phyloP scores from a whole-genome alignment of 2,888 invertebrate species.

The Oxytorus armatus region DNA sequence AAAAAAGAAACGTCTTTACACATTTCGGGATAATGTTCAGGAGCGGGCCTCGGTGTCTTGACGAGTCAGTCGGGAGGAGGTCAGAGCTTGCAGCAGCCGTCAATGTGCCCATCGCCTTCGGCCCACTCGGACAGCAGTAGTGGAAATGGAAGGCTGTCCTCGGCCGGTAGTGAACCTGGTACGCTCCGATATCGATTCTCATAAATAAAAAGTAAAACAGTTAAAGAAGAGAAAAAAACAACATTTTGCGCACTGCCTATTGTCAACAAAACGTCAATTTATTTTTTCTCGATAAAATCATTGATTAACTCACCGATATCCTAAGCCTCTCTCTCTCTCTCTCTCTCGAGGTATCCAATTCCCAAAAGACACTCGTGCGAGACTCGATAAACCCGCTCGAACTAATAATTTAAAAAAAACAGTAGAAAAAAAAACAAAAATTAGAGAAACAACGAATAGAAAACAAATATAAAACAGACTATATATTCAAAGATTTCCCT shows the following conservation, averaged over 20 bases:
- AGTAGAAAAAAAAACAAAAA: background rate
- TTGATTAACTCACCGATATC: background rate
- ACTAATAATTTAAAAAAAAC: conserved; percentile 28
- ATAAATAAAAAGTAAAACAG: conserved; percentile 15
- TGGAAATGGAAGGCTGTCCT: conserved; percentile 91
- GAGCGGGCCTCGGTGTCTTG: conserved; percentile 82
- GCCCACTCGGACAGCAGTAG: conserved; percentile 95
- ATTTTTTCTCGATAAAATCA: background rate
- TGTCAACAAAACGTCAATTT: background rate
- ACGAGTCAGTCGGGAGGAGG: conserved; percentile 83
- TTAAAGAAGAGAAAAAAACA: background rate
- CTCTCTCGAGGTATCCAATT: conserved; percentile 23
- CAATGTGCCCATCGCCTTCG: conserved; percentile 92
- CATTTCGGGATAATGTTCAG: conserved; percentile 75
- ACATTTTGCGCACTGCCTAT: conserved; percentile 11
- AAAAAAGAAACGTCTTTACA: conserved; percentile 24
- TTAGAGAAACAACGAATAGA: conserved; percentile 17
- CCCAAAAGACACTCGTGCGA: conserved; percentile 49
- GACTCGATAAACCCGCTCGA: conserved; percentile 58
- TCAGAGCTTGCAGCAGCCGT: conserved; percentile 86
- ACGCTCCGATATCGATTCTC: conserved; percentile 75
- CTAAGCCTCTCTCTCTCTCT: background rate
- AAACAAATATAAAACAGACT: conserved; percentile 19
- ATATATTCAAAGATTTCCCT: background rate
- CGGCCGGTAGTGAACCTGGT: conserved; percentile 91